Base-by-base conservation (phyloP, 2,797 vertebrate genomes). In the Myotis vivesi region DNA sequence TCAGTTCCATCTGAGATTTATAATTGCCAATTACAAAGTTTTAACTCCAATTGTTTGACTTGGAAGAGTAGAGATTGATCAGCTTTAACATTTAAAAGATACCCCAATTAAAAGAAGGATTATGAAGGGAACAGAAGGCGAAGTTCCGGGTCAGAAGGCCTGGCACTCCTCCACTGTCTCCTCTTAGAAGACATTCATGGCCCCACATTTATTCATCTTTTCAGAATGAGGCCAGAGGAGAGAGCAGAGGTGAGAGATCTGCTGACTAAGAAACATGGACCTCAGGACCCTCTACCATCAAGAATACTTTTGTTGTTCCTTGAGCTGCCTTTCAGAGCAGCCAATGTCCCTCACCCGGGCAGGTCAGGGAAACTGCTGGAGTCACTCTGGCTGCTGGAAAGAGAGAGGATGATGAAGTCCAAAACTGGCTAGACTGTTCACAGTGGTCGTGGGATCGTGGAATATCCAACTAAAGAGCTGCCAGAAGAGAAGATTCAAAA, bases 191-290 rank as follows among this genome's bases (percentile, higher is more conserved):
- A 71, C 6, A 16, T 22, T 69, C 46, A 0, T 38, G 59, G 53
- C 51, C 88, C 89, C 90, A 87, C 80, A 62, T 91, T 86, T 94
- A 68, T 93, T 91, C 25, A 25, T 92, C 79, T 95, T 91, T 92
- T 80, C n/a, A 89, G 49, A 94, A 92, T 41, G 30, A 96, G 92
- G 76, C 23, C 76, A 94, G 36, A 84, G 19, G 49, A 76, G 53
- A 77, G 38, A 85, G 33, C 55, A 55, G 25, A 92, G 87, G 89
- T 93, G 93, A 93, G 22, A 87, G 62, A 87, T 95, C 68, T 77
- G 19, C 66, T 90, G 9, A 22, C 8, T 46, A 62, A 84, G 44
- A 71, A 93, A 84, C 12, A 16, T 69, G 11, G 33, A 71, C 33
- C 15, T 92, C 38, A 36, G 11, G 36, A 76, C 25, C 23, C 25